Base-by-base conservation (phyloP, 1,140 invertebrate genomes). In the Zaprionus davidi region DNA sequence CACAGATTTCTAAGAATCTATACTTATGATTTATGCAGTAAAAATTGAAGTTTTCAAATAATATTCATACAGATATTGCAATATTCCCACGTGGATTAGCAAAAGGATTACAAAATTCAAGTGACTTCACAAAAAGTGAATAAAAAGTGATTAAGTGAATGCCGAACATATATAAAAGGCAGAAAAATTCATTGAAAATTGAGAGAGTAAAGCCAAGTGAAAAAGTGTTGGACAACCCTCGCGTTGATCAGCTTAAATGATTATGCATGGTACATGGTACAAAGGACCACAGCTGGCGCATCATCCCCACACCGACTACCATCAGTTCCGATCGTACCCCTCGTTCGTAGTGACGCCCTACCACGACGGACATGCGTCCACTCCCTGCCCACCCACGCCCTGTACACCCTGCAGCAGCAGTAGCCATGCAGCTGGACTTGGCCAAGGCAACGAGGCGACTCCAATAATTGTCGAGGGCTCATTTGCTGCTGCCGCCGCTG, bases 201-300 rank as follows among this genome's bases (percentile, higher is more conserved):
- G 9, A 36, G 15, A 58, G 26, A 1, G 3, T 38, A 44, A 44
- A 44, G 15, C 4, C 9, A 22, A 44, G 5, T 12, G 13, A 11
- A 44, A 76, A 49, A 72, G 72, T 67, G 56, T 77, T 36, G 55
- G 41, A 49, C 51, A 49, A 69, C 44, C 58, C 24, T 51, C 38
- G 41, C 49, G 77, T 68, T 57, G 81, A 71, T 72, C 71, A 62
- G 78, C 46, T 83, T 92, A 92, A 91, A 92, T 92, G 91, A 92
- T 92, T 92, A 92, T 92, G 91, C 91, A 92, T 92, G 91, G 91
- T 92, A 92, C 90, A 74, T 92, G 91, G 91, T 92, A 92, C 84
- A 92, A 92, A 82, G 91, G 91, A 92, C 90, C 91, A 79, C 91
- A 92, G 82, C 77, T 92, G 91, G 83, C 91, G 68, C 91, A 92